Evolutionary conservation across 1,140 invertebrate species (phyloP), one percentile per base, ranked within the genome.

Genomic region (Cydia pomonella): DNA sequence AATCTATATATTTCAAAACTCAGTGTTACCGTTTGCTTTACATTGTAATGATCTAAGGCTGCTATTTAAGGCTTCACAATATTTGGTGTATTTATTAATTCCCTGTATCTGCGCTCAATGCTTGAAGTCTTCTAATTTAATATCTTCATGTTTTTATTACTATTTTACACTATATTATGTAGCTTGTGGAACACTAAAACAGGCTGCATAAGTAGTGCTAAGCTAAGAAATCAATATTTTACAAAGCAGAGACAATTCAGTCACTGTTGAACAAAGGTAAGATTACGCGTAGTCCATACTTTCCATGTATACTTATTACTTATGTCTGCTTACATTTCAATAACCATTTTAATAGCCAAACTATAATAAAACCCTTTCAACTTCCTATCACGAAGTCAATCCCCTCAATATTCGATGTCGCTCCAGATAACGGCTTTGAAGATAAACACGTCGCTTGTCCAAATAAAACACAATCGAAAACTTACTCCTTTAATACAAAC

Each of bases 401-500:
- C 0, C 18, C 53, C n/a, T 50, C 53, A 21, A 59, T 21, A 21
- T 59, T 59, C n/a, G 53, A 59, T n/a, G 5, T 5, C 47, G n/a
- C 13, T 23, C 44, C 44, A 13, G 53, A 59, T 59, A 59, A 59
- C 50, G 50, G 2, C 53, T 59, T 59, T 12, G 0, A 23, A 59
- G 53, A 59, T 59, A 59, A 59, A 59, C 18, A 23, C 12, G 53
- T 23, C 53, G 21, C 53, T 7, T 59, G 53, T n/a, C 7, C n/a
- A 33, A 69, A 69, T 69, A 33, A 69, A 69, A 69, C 29, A 69
- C n/a, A 33, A 69, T 33, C 29, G n/a, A 33, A 69, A 69, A 33
- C 29, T 33, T 69, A 69, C 16, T 21, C 64, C 16, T 69, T 69
- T 69, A 69, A 41, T 69, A 69, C 16, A 69, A 69, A 69, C 29